These are phyloP conservation scores for Macroramphosus scolopax DNA, from an alignment of 2,797 vertebrate species.

Conservation along the genomic window DNA sequence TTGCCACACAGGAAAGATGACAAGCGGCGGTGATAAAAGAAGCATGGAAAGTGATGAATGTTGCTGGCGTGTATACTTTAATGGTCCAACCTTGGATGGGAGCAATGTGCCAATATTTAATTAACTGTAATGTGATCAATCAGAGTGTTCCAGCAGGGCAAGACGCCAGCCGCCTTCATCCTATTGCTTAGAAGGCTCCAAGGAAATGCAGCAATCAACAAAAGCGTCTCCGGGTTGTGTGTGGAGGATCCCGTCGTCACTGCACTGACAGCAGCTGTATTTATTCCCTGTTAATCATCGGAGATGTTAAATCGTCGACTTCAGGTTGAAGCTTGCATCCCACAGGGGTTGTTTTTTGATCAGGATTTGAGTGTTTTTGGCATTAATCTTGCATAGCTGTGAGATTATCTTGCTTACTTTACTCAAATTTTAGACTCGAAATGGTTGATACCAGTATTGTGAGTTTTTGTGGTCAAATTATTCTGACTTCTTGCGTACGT, in stretches of 20 bases:
- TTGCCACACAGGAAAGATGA: conserved; percentile 55
- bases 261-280: conserved; percentile 21
- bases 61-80: conserved; percentile 65
- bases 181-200: conserved; percentile 55
- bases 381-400: neutral
- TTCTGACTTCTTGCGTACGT: too few relatives aligned
- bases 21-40: conserved; percentile 57
- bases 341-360: conserved; percentile 1
- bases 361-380: neutral
- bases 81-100: conserved; percentile 61
- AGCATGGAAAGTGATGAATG: conserved; percentile 61
- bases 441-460: neutral
- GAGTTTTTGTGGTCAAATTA: too few relatives aligned
- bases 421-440: neutral
- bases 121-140: conserved; percentile 75
- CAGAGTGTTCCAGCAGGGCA: conserved; percentile 52
- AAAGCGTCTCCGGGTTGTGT: conserved; percentile 20
- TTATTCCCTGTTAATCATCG: conserved; percentile 28
- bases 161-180: conserved; percentile 44
- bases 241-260: too few relatives aligned
- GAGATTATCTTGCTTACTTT: conserved; percentile 3
- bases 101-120: conserved; percentile 76
- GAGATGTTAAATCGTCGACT: conserved; percentile 2
- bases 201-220: conserved; percentile 58
- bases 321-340: neutral